A percentile compares a stretch with the other conserved stretches of the same genome.
Evolutionary conservation across 2,113 vertebrate species (phyloP).

Genomic region (Rhinoderma darwinii): DNA sequence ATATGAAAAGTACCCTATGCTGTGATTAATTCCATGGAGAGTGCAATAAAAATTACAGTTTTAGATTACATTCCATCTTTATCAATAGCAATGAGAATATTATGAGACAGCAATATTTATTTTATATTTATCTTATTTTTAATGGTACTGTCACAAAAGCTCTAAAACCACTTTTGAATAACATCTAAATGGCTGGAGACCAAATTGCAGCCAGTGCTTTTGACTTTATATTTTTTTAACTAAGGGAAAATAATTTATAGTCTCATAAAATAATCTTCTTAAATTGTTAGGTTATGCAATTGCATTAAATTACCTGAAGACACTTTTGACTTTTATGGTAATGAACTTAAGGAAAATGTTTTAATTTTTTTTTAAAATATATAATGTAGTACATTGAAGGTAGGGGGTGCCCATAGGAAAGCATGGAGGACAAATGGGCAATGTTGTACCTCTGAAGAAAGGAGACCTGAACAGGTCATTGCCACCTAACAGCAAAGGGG

Average conservation of each 20-base stretch:
- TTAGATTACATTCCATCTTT: constrained; percentile 7
- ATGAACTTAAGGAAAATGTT: no score
- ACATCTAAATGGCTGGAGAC: neutral
- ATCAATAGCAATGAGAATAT: constrained; percentile 9
- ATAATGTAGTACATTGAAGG: no score
- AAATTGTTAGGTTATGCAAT: no score
- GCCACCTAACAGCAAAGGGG: no score
- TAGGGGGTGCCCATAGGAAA: no score
- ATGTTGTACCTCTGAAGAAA: no score
- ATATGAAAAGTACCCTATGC: neutral
- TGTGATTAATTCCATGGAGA: constrained; percentile 19
- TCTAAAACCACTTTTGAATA: neutral
- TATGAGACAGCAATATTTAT: constrained; percentile 4
- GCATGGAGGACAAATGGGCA: no score
- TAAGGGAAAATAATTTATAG: neutral
- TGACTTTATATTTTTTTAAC: neutral
- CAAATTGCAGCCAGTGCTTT: neutral
- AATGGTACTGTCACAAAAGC: neutral
- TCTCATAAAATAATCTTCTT: neutral
- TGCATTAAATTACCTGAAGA: no score
- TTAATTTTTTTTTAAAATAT: no score
- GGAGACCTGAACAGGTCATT: no score
- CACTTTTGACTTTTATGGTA: no score
- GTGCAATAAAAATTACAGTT: constrained; percentile 9
- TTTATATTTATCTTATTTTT: neutral